These are phyloP conservation scores for Manis javanica DNA, from an alignment of 2,797 vertebrate species.

Conservation along the genomic window DNA sequence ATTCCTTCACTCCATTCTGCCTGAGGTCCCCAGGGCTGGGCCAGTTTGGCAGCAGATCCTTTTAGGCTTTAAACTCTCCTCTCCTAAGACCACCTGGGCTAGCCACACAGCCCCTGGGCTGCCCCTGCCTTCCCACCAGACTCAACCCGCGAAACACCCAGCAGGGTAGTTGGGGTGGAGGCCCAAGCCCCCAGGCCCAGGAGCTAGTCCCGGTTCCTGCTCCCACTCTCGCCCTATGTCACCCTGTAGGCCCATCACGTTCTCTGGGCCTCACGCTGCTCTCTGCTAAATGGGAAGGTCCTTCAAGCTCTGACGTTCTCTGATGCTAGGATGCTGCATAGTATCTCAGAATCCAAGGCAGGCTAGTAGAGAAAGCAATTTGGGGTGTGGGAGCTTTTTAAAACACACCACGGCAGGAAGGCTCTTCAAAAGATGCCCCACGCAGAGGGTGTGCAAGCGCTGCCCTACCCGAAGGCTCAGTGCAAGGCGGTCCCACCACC, in stretches of 20 bases:
- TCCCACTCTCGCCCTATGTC: background rate
- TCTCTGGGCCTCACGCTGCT: background rate
- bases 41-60: background rate
- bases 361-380: background rate
- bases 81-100: background rate
- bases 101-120: background rate
- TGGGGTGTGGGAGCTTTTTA: background rate
- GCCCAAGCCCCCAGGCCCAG: background rate
- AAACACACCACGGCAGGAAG: background rate
- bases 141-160: background rate
- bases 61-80: background rate
- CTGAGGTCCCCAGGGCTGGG: background rate
- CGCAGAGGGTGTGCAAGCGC: background rate
- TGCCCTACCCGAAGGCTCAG: background rate
- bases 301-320: background rate
- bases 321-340: background rate
- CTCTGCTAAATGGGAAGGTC: background rate
- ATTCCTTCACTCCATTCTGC: background rate
- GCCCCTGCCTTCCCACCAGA: background rate
- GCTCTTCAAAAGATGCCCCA: background rate
- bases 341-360: slow-evolving; percentile 24
- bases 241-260: background rate
- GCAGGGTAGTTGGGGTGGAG: background rate
- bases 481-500: background rate
- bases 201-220: background rate